Evolutionary conservation across 1,140 invertebrate species (phyloP), one percentile per base, ranked within the genome.

Genomic region (Brachionus angularis): DNA sequence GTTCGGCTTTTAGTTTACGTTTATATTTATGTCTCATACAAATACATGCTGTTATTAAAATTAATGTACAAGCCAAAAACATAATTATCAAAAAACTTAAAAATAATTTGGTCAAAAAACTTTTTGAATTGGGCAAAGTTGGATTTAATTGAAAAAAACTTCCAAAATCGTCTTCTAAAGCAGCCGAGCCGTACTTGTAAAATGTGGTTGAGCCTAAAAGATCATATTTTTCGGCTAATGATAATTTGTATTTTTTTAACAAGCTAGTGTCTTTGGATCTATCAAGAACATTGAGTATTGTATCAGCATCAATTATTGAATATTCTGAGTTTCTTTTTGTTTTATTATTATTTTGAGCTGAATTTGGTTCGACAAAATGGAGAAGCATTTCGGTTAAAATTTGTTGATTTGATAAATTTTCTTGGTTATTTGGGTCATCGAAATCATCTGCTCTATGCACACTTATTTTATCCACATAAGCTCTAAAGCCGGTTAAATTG

Each of bases 281-380:
- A 33, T 67, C 42, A 14, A 67, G 16, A 46, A 50, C 47, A 34
- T 50, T 31, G 10, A 67, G 18, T 21, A 67, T 50, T 21, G 27
- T 67, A 1, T 67, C 42, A 2, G 62, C 33, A 12, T 67, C 62
- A 14, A 67, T 29, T 3, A 67, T 27, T 23, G 36, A 27, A 23
- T 67, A 46, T 31, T 46, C 62, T 47, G 42, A 33, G 16, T 67
- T 46, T 12, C 47, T 27, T 47, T 47, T 46, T 42, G 39, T 10
- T 10, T 16, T 10, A 16, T 42, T 10, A 10, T 16, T 42, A 16
- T 10, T 42, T 16, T 42, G 39, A 16, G 39, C 18, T 8, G 47
- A 46, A 29, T 31, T 46, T 8, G 62, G 42, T 29, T 67, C 62
- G 14, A 67, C 62, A 67, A 67, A 67, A 67, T 67, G 62, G 29